These are phyloP conservation scores for Sylvia borin DNA, from an alignment of 2,797 vertebrate genomes.

Conservation along the genomic window DNA sequence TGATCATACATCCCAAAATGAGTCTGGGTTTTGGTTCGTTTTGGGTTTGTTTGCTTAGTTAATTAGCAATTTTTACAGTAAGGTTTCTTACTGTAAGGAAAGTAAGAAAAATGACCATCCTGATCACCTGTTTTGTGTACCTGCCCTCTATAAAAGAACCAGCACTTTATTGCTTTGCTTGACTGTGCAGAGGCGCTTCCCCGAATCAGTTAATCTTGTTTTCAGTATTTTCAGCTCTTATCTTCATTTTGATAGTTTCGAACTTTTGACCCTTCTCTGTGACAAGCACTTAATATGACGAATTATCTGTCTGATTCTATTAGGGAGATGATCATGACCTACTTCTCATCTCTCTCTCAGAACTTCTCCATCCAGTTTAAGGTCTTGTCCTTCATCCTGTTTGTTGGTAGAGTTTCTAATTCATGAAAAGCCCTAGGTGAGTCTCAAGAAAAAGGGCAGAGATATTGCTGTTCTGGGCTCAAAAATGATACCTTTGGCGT, in stretches of 20 bases:
- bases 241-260: not conserved
- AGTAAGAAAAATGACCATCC: not conserved
- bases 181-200: not conserved
- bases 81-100: not conserved
- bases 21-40: not conserved
- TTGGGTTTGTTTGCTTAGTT: not conserved
- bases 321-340: not conserved
- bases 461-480: not conserved
- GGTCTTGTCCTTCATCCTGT: not conserved
- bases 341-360: not conserved
- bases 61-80: not conserved
- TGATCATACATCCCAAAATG: not conserved
- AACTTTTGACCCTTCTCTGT: not conserved
- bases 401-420: not conserved
- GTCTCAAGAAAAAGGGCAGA: not conserved
- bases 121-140: not conserved
- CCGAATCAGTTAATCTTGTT: not conserved
- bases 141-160: not conserved
- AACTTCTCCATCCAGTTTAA: not conserved
- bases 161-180: not conserved
- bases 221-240: not conserved
- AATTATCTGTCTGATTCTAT: not conserved
- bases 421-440: not conserved
- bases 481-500: not conserved
- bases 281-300: fast-evolving